Base-by-base conservation (phyloP, 2,113 vertebrate genomes). In the Crypturellus undulatus region DNA sequence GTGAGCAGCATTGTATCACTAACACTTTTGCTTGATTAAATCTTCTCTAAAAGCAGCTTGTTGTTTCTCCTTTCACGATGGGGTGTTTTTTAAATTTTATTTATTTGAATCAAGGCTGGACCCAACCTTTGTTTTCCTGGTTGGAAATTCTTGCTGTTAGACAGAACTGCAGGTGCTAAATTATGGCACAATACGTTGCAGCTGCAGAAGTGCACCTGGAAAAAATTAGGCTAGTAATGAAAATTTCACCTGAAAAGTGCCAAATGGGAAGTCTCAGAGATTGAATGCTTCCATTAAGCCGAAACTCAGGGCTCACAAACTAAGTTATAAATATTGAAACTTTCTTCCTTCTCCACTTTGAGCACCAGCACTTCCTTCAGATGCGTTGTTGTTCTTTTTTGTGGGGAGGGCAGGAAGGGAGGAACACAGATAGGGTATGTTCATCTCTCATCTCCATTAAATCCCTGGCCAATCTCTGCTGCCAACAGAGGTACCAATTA, bases 181-280 rank as follows among this genome's bases (percentile, higher is more conserved):
- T 95, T 96, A 94, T 89, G 83, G 80, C 95, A 96, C 86, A 92
- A 72, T 92, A 90, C 67, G 42, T 82, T 0, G 21, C 93, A 97
- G 93, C 95, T 94, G 94, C 92, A 89, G 63, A 96, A 93, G 73
- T 79, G 93, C 94, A 96, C 95, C 94, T 96, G 95, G 93, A 96
- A 92, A 97, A 96, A 96, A 96, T 97, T 93, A 96, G 80, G 65
- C 86, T 95, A 73, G 94, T 95, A 96, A 96, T 95, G 93, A 96
- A 95, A 95, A 94, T 97, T 95, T 96, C 95, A 96, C 95, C 94
- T 96, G 95, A 96, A 85, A 97, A 95, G 78, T 89, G 96, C 94
- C 94, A 96, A 97, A 95, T 92, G 92, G 90, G 86, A 96, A 95
- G 70, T 90, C 86, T 95, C 89, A 84, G 88, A 95, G 92, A 96